Evolutionary conservation across 2,888 invertebrate species (phyloP), one percentile per base, ranked within the genome.

Genomic region (Leucophenga maculata): DNA sequence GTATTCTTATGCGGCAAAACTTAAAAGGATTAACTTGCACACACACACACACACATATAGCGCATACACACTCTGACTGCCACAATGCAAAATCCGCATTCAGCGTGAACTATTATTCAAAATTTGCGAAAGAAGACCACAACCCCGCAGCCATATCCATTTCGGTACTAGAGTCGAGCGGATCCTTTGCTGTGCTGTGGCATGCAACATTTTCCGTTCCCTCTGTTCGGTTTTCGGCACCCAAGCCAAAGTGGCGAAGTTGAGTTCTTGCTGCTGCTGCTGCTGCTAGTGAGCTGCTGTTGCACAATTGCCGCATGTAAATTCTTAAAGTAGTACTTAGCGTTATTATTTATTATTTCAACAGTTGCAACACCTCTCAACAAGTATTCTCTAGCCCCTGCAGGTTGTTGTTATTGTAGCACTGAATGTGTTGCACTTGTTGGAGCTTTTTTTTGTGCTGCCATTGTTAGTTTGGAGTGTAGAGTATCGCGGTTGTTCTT

Each of bases 321-420:
- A 85, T 86, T 85, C 85, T 85, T 83, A 82, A 85, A 85, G 82
- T 81, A 81, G 84, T 85, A 83, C 85, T 86, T 86, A 85, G 77
- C 78, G 77, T 82, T 85, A 85, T 86, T 85, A 85, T 86, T 85
- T 85, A 85, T 85, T 86, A 83, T 85, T 83, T 83, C 83, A 86
- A 79, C 83, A 83, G 84, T 85, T 86, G 80, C 82, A 85, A 80
- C 86, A 85, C 82, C 82, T 85, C 82, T 84, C 86, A 86, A 85
- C 86, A 86, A 86, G 83, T 85, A 69, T 75, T 68, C 9, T 55
- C 9, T 55, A 57, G 26, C 60, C 44, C 60, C 44, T 65, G 48
- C 16, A 55, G 13, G 65, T 50, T 59, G 46, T 44, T 67, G 48
- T 52, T 69, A 57, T 16, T 57, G 68, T 20, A 66, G n/a, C 16